Evolutionary conservation across 2,888 invertebrate species (phyloP), one percentile per base, ranked within the genome.

Genomic region (Ischnura elegans): DNA sequence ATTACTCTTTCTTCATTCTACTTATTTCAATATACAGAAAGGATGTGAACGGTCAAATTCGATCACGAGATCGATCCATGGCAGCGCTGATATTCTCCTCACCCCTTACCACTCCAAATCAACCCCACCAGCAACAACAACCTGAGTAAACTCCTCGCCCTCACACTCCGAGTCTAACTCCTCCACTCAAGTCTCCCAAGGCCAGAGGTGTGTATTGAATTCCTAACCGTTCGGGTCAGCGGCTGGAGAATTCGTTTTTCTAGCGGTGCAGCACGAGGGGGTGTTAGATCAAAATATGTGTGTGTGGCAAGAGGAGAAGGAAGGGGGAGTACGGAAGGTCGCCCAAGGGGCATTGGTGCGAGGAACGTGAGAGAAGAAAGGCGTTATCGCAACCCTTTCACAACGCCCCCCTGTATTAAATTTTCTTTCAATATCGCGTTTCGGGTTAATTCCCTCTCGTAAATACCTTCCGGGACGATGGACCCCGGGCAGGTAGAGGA

Each of bases 201-300:
- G 85, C 85, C 85, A 85, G 16, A 42, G 55, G 87, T 55, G 87
- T 87, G 87, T 87, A 87, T 87, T 87, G 87, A 87, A 87, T 87
- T 87, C 87, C 55, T 10, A 87, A 87, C 87, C 47, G 61, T n/a
- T 51, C 55, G 47, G 87, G 87, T 87, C 87, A 87, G 87, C 55
- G 87, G 29, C 87, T 51, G 87, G 47, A n/a, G 86, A 42, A 47
- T 46, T 87, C 87, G 87, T 87, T 87, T 87, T 87, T 6, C 19
- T 51, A 87, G n/a, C n/a, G n/a, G n/a, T n/a, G n/a, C n/a, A n/a
- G n/a, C n/a, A n/a, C n/a, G n/a, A n/a, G 51, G 51, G 13, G 8
- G 51, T 51, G 51, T 13, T 47, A 13, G 47, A 47, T 8, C 13
- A 51, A 51, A 51, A 51, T 51, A 13, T 19, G 16, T 10, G 13